Evolutionary conservation across 2,888 invertebrate genomes (phyloP), one percentile per base, ranked within the genome.

Genomic region (Psococerastis gibbosa): DNA sequence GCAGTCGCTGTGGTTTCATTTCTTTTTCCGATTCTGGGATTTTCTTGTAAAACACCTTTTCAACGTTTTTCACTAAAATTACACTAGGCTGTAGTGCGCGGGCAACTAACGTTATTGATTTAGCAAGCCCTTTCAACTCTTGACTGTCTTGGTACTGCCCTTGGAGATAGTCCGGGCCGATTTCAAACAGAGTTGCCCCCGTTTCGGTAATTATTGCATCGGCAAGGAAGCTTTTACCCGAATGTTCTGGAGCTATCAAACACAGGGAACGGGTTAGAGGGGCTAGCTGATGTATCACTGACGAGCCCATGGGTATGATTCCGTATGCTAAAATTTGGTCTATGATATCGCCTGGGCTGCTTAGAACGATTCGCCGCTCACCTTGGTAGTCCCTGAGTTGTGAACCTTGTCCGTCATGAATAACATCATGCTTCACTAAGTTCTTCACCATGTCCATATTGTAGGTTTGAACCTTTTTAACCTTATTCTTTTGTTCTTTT

Each of bases 181-280:
- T 60, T 54, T 87, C 83, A 55, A 85, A 76, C 11, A 85, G 58
- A 35, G 80, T 73, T 3, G 83, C 75, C 42, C 75, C 74, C 1
- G 78, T 71, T 61, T 81, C 82, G 2, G 72, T 73, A 50, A 81
- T 83, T 20, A 85, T 66, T 0, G 80, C 79, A 52, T 82, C 69
- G 0, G 74, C 70, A 42, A 85, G 59, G 48, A 77, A 67, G 53
- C 69, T 71, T 59, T 84, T 84, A 1, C 84, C 85, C 23, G 69
- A 65, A 18, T 70, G 68, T 42, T 70, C 65, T 1, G 81, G 74
- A 1, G 85, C 85, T 22, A 72, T 73, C 17, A 87, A 63, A 42
- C 82, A 57, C 17, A 80, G 70, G 1, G 78, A 71, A 56, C 67
- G 65, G 8, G 61, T 59, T 43, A 57, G 47, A 6, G 59, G 59